Conservation (phyloP, 2,113 vertebrate species). For the Elanus axillaris region DNA sequence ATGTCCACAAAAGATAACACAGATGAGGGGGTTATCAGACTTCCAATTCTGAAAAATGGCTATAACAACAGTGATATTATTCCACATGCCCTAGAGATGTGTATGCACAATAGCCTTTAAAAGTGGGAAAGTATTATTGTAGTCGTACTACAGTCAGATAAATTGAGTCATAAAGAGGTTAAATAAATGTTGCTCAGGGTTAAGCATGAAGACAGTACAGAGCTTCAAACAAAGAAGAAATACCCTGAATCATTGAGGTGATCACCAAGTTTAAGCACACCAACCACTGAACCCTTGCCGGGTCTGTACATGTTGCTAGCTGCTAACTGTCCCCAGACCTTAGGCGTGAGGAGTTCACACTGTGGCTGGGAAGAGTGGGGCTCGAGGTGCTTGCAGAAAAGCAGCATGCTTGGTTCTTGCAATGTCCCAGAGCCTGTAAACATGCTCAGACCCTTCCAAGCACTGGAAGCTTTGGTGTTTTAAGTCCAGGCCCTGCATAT, state of each 20-base stretch:
- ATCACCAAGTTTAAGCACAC: not conserved
- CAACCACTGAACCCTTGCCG: fast-evolving
- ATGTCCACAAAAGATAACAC: not conserved
- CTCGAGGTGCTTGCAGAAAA: not conserved
- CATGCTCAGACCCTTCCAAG: not conserved
- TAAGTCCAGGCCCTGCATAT: not conserved
- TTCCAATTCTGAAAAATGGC: not conserved
- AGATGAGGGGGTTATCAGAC: not conserved
- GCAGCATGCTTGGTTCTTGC: not conserved
- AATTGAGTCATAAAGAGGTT: not conserved
- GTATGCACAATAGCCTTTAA: not conserved
- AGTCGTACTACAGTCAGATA: not conserved
- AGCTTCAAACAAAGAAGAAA: not conserved
- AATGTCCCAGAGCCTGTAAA: not conserved
- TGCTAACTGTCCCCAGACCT: not conserved
- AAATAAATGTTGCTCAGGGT: not conserved
- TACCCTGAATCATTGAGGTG: not conserved
- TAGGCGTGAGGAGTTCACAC: not conserved
- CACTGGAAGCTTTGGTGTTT: not conserved
- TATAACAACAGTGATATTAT: not conserved
- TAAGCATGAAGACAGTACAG: not conserved
- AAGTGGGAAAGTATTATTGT: not conserved
- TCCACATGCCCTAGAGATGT: not conserved
- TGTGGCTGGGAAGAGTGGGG: fast-evolving
- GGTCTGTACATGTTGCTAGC: not conserved